Evolutionary conservation across 2,888 invertebrate genomes (phyloP).

Genomic region (Drosophila pegasa): DNA sequence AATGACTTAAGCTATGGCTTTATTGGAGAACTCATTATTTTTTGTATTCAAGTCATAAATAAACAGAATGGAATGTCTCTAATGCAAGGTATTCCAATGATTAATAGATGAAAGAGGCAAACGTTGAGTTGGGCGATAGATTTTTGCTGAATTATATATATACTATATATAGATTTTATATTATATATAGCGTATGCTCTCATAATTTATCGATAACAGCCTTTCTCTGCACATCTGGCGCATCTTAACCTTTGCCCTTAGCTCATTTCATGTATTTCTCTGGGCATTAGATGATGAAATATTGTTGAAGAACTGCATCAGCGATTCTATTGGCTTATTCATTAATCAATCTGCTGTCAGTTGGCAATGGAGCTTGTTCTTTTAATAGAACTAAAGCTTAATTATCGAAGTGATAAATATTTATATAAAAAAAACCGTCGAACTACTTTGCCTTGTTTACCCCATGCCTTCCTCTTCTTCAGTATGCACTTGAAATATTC

Average conservation of each 20-base stretch:
- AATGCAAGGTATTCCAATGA: neutral
- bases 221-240: neutral
- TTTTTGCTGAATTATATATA: neutral
- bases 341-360: neutral
- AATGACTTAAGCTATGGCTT: slow-evolving; percentile 1
- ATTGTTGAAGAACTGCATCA: slow-evolving; percentile 33
- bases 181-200: too few relatives aligned
- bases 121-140: neutral
- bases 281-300: slow-evolving; percentile 36
- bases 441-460: too few relatives aligned
- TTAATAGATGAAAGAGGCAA: neutral
- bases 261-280: slow-evolving; percentile 23
- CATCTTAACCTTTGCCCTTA: slow-evolving; percentile 25
- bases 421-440: too few relatives aligned
- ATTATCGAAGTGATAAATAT: neutral
- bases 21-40: neutral
- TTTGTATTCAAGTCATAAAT: neutral
- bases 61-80: neutral
- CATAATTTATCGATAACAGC: slow-evolving; percentile 1
- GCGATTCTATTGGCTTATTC: neutral
- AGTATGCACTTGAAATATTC: too few relatives aligned
- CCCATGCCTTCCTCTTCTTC: too few relatives aligned
- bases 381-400: neutral
- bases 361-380: slow-evolving; percentile 11
- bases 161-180: neutral